Evolutionary conservation across 2,113 vertebrate species (phyloP).

Genomic region (Circaetus cinerascens): DNA sequence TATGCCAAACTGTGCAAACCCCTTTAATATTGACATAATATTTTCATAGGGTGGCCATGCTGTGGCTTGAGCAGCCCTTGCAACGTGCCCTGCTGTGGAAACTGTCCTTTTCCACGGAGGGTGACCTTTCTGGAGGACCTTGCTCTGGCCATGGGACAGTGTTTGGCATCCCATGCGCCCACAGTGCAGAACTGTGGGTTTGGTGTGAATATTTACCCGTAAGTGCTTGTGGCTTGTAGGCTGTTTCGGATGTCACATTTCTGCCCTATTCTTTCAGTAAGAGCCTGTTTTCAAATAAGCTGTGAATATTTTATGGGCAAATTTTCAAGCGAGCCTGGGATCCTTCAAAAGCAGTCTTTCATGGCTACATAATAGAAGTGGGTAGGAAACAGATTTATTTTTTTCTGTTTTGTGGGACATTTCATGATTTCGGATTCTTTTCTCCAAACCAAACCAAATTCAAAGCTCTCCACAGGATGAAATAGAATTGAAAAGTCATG

Average conservation of each 20-base stretch:
- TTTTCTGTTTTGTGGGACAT: background rate
- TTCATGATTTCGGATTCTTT: background rate
- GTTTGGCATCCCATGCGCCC: background rate
- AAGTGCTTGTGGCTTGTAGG: background rate
- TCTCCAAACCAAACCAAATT: background rate
- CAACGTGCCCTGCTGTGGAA: background rate
- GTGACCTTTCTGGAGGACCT: background rate
- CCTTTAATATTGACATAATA: fast-evolving
- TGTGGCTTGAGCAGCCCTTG: background rate
- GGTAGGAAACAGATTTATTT: background rate
- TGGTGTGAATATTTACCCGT: background rate
- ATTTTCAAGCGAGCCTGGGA: background rate
- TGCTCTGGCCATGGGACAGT: background rate
- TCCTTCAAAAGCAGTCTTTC: background rate
- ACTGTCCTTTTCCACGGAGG: background rate
- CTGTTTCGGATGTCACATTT: background rate
- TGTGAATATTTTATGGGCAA: background rate
- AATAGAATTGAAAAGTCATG: background rate
- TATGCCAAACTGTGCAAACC: background rate
- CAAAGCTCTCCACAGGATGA: background rate
- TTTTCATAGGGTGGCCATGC: background rate
- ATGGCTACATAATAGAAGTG: background rate
- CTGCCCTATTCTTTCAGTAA: background rate
- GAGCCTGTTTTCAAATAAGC: background rate
- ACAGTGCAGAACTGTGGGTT: background rate